Evolutionary conservation across 2,888 invertebrate species (phyloP).

Genomic region (Parnassius orleans): DNA sequence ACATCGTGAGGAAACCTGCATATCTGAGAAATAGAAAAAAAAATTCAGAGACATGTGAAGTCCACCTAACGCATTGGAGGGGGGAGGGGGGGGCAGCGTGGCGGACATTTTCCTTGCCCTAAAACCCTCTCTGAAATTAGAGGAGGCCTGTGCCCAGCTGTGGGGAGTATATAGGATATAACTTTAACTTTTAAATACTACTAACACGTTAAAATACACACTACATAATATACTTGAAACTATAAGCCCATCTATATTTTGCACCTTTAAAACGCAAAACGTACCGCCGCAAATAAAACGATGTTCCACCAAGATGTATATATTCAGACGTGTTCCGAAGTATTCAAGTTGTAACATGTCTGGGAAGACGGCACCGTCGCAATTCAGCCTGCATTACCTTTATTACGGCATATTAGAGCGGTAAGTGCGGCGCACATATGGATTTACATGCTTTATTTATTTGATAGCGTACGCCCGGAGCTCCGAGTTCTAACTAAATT

Average conservation of each 20-base stretch:
- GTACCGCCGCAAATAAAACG: conserved; percentile 12
- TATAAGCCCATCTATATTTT: conserved; percentile 4
- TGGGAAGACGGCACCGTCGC: conserved; percentile 35
- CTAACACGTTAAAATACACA: too few species aligned
- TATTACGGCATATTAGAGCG: conserved; percentile 48
- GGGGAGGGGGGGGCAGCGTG: too few species aligned
- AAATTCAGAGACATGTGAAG: too few species aligned
- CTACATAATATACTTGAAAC: too few species aligned
- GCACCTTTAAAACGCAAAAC: conserved; percentile 14
- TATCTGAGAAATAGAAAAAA: too few species aligned
- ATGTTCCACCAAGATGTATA: not conserved
- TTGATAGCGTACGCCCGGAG: conserved; percentile 3
- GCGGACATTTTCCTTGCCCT: too few species aligned
- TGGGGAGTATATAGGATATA: too few species aligned
- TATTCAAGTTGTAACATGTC: conserved; percentile 35
- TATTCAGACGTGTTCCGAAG: conserved; percentile 6
- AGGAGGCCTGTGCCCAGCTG: too few species aligned
- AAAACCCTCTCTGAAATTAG: too few species aligned
- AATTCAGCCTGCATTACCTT: conserved; percentile 47
- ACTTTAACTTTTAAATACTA: too few species aligned
- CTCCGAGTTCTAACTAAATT: not conserved
- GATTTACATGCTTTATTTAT: conserved; percentile 21
- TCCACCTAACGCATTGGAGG: too few species aligned
- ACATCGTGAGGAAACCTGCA: too few species aligned
- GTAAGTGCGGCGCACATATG: conserved; percentile 29